Percentiles rank a stretch among this genome's conserved stretches.
Evolutionary conservation across 2,113 vertebrate genomes (phyloP).

Genomic region (Neolamprologus longior): DNA sequence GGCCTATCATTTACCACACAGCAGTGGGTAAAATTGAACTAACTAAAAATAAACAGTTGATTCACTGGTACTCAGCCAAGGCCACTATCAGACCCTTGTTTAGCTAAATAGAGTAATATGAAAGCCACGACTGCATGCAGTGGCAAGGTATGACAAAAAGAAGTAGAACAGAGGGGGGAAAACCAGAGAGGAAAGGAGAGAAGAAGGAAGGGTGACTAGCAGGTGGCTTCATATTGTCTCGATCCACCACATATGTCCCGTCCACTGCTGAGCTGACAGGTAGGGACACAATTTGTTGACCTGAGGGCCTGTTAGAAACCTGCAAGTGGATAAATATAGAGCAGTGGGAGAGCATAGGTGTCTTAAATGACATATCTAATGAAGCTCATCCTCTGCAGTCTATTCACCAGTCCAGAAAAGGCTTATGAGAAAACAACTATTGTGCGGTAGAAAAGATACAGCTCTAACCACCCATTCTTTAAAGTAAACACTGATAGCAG

Average conservation of each 20-base stretch:
- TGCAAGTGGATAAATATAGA: conserved; percentile 60
- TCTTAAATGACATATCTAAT: conserved; percentile 64
- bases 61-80: conserved; percentile 23
- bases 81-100: not conserved
- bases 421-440: conserved; percentile 16
- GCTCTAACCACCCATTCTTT: conserved; percentile 5
- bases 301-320: conserved; percentile 48
- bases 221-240: conserved; percentile 40
- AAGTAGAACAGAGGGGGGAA: not conserved
- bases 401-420: conserved; percentile 15
- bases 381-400: conserved; percentile 40
- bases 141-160: conserved; percentile 4
- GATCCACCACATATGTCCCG: conserved; percentile 43
- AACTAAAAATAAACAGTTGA: conserved; percentile 36
- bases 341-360: conserved; percentile 29
- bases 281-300: conserved; percentile 48
- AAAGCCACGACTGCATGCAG: conserved; percentile 1
- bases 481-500: conserved; percentile 40
- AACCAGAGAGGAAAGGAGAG: not conserved
- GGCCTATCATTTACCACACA: conserved; percentile 61
- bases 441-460: not conserved
- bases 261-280: conserved; percentile 45
- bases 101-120: not conserved
- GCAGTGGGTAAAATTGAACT: conserved; percentile 44
- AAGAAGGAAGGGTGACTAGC: conserved; percentile 17